phyloP scores from a whole-genome alignment of 92 coral and sea anemone genomes.

The Zoanthus gigantus region DNA sequence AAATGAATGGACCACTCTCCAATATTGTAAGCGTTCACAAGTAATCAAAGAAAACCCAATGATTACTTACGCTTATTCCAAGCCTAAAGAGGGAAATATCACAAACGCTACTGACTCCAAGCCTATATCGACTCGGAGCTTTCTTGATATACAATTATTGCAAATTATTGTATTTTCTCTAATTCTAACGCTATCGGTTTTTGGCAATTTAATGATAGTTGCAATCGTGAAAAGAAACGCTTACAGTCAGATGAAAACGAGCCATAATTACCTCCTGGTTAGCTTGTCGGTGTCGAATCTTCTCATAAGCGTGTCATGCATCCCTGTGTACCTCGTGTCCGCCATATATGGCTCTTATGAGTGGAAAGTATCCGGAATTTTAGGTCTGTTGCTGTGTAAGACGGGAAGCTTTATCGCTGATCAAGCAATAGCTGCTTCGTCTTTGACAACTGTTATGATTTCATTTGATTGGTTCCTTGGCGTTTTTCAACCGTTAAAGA shows the following conservation, averaged over 20 bases:
- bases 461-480: constrained; percentile 19
- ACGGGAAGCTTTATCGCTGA: constrained; percentile 32
- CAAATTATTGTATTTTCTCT: constrained; percentile 10
- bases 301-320: constrained; percentile 3
- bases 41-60: neutral
- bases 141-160: neutral
- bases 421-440: constrained; percentile 31
- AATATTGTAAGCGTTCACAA: neutral
- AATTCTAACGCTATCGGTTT: neutral
- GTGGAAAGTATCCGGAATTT: neutral
- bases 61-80: neutral
- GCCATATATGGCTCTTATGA: neutral
- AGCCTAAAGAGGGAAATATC: neutral
- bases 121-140: neutral
- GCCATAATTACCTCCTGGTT: constrained; percentile 21
- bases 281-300: constrained; percentile 18
- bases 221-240: constrained; percentile 34
- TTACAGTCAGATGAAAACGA: constrained; percentile 28
- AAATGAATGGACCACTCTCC: neutral
- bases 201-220: constrained; percentile 2
- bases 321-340: neutral
- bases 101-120: neutral
- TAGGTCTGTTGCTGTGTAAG: constrained; percentile 14
- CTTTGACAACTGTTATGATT: constrained; percentile 1
- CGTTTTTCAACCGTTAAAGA: constrained; percentile 20